Evolutionary conservation across 1,140 invertebrate species (phyloP), one percentile per base, ranked within the genome.

Genomic region (Danaus plexippus): DNA sequence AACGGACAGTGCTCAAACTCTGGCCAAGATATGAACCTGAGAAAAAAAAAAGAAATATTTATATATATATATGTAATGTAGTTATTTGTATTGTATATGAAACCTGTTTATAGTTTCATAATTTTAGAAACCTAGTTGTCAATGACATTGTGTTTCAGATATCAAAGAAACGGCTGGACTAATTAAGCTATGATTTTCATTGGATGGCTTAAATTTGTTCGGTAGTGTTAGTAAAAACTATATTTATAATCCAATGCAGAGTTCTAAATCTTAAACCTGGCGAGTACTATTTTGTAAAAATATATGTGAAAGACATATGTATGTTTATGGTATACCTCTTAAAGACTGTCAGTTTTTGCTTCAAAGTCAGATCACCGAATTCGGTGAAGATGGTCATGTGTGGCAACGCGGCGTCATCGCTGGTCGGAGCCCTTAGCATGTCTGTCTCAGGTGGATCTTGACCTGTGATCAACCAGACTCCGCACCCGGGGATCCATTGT

Each of bases 371-470:
- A 63, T 90, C 89, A 2, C 90, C 89, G 71, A 91, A 91, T 66
- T 90, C 83, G 1, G 90, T 91, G 61, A 89, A 91, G 43, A 91
- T 91, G 11, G 89, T 91, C 58, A 90, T 89, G 43, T 89, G 89
- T 9, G 89, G 87, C 52, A 88, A 82, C 45, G 75, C 71, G 42
- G 85, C 80, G 61, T 88, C 79, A 41, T 75, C 64, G 22, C 65
- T 18, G 9, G 59, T 59, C 2, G 83, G 84, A 6, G 69, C 62
- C 12, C 80, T 54, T 15, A 65, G 47, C 47, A 59, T 71, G 46
- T 79, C 78, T 1, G 67, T 75, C 46, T 80, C 71, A 11, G 77
- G 72, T n/a, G 89, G 89, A 54, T 89, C 82, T 15, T 87, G 80
- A 11, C 84, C 84, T 0, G 89, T 86, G 13, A 92, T 91, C 0